These are phyloP conservation scores for Synodontis membranacea DNA, from an alignment of 2,113 vertebrate genomes.

Conservation along the genomic window DNA sequence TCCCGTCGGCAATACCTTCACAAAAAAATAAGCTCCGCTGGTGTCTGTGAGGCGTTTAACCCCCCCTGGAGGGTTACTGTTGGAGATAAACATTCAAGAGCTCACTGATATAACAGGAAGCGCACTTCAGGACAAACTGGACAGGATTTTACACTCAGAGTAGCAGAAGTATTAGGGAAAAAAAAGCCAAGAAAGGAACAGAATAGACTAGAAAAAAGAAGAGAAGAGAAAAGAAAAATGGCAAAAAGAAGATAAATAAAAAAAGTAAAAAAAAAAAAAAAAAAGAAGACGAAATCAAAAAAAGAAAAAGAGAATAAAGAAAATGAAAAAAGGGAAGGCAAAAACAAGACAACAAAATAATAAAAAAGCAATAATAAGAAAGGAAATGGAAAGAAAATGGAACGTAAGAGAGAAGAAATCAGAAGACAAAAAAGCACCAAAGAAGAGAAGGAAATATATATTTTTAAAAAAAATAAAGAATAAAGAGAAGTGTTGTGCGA, in stretches of 20 bases:
- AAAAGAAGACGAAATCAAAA: neutral
- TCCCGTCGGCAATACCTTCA: neutral
- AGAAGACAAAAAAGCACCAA: neutral
- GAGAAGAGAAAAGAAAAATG: neutral
- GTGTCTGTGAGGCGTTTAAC: neutral
- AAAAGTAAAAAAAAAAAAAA: neutral
- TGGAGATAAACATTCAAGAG: neutral
- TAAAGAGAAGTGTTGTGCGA: neutral
- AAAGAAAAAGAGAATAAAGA: too few relatives aligned
- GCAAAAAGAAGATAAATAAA: neutral
- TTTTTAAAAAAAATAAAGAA: neutral
- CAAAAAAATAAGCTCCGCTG: neutral
- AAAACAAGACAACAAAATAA: neutral
- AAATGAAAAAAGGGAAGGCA: neutral
- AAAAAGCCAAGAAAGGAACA: neutral
- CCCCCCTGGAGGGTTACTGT: neutral
- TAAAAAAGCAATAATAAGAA: neutral
- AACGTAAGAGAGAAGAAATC: neutral
- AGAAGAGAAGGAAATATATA: too few relatives aligned
- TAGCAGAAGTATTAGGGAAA: neutral
- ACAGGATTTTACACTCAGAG: slow-evolving; percentile 22
- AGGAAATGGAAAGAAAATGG: neutral
- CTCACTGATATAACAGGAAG: neutral
- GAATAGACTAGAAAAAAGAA: neutral
- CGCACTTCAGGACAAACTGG: neutral